Conservation (phyloP, 1,140 invertebrate species). For the Rhynchophorus ferrugineus region DNA sequence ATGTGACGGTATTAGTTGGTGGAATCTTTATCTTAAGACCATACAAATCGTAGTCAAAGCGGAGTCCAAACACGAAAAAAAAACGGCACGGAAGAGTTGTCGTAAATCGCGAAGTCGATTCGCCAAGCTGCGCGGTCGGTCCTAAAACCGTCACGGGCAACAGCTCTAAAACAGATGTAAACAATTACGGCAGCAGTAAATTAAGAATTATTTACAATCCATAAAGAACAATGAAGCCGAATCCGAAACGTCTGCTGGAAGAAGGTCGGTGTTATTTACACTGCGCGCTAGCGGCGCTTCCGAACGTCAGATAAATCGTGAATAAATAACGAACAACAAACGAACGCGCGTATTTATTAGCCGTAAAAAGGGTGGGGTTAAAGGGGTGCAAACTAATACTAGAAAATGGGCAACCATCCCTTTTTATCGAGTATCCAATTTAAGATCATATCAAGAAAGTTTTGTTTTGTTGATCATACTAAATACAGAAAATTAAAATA, state of each 20-base stretch:
- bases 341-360: slow-evolving; percentile 22
- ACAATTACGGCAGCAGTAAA: slow-evolving; percentile 26
- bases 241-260: slow-evolving; percentile 1
- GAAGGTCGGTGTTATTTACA: neutral
- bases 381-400: neutral
- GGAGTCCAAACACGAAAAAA: too few relatives aligned
- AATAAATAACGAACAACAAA: slow-evolving; percentile 24
- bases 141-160: neutral
- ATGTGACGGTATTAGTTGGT: too few relatives aligned
- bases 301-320: slow-evolving; percentile 16
- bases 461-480: too few relatives aligned
- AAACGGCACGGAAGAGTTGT: too few relatives aligned
- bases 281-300: neutral
- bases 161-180: slow-evolving; percentile 23
- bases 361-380: slow-evolving; percentile 18
- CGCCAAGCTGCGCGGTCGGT: neutral
- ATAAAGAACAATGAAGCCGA: slow-evolving; percentile 32
- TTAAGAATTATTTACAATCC: slow-evolving; percentile 31
- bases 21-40: too few relatives aligned
- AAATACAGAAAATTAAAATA: too few relatives aligned
- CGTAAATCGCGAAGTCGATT: neutral
- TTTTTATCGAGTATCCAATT: too few relatives aligned
- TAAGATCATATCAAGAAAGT: too few relatives aligned
- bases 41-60: too few relatives aligned
- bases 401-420: too few relatives aligned